Conservation (phyloP, 2,888 invertebrate genomes). For the Amiota communis region DNA sequence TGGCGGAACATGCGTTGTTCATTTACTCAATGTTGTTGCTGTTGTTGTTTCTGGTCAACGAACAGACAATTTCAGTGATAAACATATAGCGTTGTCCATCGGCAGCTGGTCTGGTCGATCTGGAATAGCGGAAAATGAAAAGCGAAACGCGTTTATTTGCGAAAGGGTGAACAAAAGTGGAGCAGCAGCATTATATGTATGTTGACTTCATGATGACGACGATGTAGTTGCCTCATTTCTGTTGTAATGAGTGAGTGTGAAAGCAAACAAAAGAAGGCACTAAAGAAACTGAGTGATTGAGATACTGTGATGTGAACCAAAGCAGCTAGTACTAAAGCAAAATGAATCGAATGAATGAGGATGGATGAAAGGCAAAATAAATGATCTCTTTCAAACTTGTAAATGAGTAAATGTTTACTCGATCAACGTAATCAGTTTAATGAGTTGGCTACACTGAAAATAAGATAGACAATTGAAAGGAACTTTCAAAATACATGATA, state of each 20-base stretch:
- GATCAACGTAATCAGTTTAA: constrained; percentile 65
- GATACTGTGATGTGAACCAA: too few species aligned
- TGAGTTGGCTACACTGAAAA: constrained; percentile 56
- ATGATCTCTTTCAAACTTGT: constrained; percentile 55
- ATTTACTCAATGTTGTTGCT: too few species aligned
- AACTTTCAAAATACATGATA: too few species aligned
- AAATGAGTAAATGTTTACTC: constrained; percentile 58
- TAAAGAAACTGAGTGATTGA: too few species aligned
- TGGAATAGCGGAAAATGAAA: too few species aligned
- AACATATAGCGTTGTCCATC: too few species aligned
- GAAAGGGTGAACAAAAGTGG: constrained; percentile 49
- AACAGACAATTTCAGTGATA: too few species aligned
- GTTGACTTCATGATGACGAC: neutral
- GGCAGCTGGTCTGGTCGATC: too few species aligned
- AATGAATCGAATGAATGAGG: neutral
- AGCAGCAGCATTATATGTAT: constrained; percentile 43
- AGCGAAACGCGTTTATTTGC: too few species aligned
- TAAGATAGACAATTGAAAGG: too few species aligned
- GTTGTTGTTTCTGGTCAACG: too few species aligned
- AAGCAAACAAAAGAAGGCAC: constrained; percentile 54
- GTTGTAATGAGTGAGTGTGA: constrained; percentile 61
- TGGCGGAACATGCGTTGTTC: constrained; percentile 70
- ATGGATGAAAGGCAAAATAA: constrained; percentile 6
- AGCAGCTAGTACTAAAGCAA: too few species aligned
- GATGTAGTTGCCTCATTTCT: constrained; percentile 29